phyloP scores from a whole-genome alignment of 2,888 invertebrate species.

The Coenonympha arcania region DNA sequence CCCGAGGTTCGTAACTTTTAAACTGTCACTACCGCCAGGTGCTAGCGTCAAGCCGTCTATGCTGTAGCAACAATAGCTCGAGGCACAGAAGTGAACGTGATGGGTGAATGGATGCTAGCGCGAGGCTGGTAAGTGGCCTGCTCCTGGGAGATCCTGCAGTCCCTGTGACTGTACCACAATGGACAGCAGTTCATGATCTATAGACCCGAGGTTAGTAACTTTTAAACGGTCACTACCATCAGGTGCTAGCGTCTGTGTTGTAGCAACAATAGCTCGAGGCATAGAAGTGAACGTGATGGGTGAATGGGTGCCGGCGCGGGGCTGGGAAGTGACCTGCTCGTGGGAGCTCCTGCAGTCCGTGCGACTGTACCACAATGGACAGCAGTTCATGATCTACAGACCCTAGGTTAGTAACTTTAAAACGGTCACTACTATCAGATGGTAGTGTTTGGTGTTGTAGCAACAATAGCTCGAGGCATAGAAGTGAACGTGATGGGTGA shows the following conservation, averaged over 20 bases:
- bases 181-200: slow-evolving; percentile 37
- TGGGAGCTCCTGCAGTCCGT: slow-evolving; percentile 54
- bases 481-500: slow-evolving; percentile 41
- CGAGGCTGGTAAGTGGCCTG: slow-evolving; percentile 56
- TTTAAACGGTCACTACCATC: background rate
- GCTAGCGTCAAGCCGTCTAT: no score
- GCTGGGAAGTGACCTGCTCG: slow-evolving; percentile 52
- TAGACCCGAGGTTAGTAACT: slow-evolving; percentile 22
- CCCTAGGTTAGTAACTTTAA: slow-evolving; percentile 44
- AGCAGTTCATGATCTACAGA: slow-evolving; percentile 37
- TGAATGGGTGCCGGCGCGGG: slow-evolving; percentile 45
- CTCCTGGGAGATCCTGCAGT: slow-evolving; percentile 52
- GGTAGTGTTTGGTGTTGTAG: no score
- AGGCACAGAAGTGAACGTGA: slow-evolving; percentile 42
- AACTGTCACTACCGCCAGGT: background rate
- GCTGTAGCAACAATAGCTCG: slow-evolving; percentile 34
- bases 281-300: slow-evolving; percentile 44
- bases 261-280: slow-evolving; percentile 34
- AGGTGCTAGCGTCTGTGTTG: no score
- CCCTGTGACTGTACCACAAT: slow-evolving; percentile 45
- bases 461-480: slow-evolving; percentile 34
- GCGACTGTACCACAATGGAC: slow-evolving; percentile 43
- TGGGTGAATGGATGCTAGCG: slow-evolving; percentile 43
- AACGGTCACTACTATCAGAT: background rate
- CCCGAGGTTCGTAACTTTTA: slow-evolving; percentile 45